Base-by-base conservation (phyloP, 2,888 invertebrate species). In the Agonum fuliginosum region DNA sequence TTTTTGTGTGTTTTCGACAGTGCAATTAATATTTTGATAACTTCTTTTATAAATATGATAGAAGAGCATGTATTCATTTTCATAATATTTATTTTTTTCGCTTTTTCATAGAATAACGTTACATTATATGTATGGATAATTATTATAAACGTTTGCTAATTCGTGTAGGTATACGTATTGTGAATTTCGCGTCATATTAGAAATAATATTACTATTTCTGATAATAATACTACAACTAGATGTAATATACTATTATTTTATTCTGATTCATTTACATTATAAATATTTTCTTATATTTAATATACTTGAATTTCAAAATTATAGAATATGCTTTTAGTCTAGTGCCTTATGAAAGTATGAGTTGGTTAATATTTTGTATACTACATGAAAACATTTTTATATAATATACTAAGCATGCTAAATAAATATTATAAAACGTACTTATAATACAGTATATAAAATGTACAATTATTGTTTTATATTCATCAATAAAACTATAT, bases 251-350 rank as follows among this genome's bases (percentile, higher is more conserved):
- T 37, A 20, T 3, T 22, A n/a, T 24, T 54, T n/a, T n/a, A 12
- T 54, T 54, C 24, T 12, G 8, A 3, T 48, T 54, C 3, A 20
- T 22, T 54, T 54, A n/a, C 20, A 20, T 54, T 22, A 54, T n/a
- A n/a, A 24, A 54, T n/a, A 46, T 4, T 54, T 54, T 54, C 12
- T 51, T 51, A 22, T 22, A 22, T 51, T n/a, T 22, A 51, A 19
- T 10, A 10, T 1, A 51, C 22, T 22, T 20, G 2, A 51, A 3
- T 22, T 51, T 51, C 22, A 51, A 22, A 51, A 51, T 22, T 22
- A 51, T 62, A 62, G 58, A 62, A 62, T 62, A 62, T 62, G 58
- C 58, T 62, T 62, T 62, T 62, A 62, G 58, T 62, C 27, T 62
- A 62, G 58, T 62, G 58, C 58, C 58, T 62, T 62, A 62, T 54